Base-by-base conservation (phyloP, 2,797 vertebrate species). In the Liasis olivaceus region DNA sequence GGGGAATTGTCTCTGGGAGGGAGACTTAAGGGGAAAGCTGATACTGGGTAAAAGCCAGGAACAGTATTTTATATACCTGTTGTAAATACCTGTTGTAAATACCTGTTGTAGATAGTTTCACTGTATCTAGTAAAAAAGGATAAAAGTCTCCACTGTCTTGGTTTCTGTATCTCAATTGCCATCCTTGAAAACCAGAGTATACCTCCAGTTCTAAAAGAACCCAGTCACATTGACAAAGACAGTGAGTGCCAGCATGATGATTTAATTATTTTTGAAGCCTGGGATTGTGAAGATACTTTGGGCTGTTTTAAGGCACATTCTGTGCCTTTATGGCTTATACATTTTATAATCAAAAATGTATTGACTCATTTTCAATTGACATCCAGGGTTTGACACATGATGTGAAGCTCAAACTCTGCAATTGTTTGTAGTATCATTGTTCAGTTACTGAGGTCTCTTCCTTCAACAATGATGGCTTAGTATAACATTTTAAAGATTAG, bases 251-350 rank as follows among this genome's bases (percentile, higher is more conserved):
- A 64, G 26, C 26, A 28, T 26, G 63, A 64, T 63, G 62, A 26
- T 63, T 63, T 63, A 63, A 63, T 63, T 63, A 63, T 63, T 26
- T 63, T 9, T 63, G 62, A 63, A 64, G 11, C 63, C 26, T 64
- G 63, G 26, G 28, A 64, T 64, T 26, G 94, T 95, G 91, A 93
- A 94, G 63, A 63, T 94, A 36, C 51, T 95, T 28, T 90, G 89
- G 28, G 26, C n/a, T 47, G 81, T 6, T 28, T 95, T 89, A 89
- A 12, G 47, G 87, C 7, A 24, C 1, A 28, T 62, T 88, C 62
- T 62, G 14, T 87, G 81, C n/a, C 20, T n/a, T 9, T 56, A 84
- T 54, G 93, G 12, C 8, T 54, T 92, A 81, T 2, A 86, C 11
- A 91, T 93, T 90, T 85, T 94, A 93, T 59, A 85, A 56, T 22